Evolutionary conservation across 1,140 invertebrate species (phyloP), one percentile per base, ranked within the genome.

Genomic region (Drosophila busckii): DNA sequence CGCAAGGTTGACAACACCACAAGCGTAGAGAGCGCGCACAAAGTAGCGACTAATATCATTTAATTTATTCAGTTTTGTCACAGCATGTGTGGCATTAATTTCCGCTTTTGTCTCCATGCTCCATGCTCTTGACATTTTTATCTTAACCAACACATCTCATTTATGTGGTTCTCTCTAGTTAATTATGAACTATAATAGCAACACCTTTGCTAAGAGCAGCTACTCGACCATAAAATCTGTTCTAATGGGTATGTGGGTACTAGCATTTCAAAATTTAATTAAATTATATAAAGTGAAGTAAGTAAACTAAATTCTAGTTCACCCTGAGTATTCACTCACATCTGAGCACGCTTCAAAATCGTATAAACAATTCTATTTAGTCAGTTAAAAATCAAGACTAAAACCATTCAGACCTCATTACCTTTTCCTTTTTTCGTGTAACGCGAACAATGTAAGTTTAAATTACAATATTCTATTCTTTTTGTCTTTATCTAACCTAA

Each of bases 31-130:
- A 44, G n/a, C n/a, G n/a, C 32, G 29, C 46, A 45, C 67, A 67
- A 67, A 68, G 61, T 70, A 54, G 68, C 63, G 45, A 46, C 49
- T 60, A 68, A 75, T 68, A 71, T 63, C 37, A 71, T 75, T 75
- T 71, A 29, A 75, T 73, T 71, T 71, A 71, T 68, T 71, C 45
- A 59, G 42, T 29, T 46, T 23, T 25, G 10, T 13, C 44, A 65
- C 23, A 25, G 48, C 44, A 34, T 45, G 40, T 34, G 53, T 31
- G 37, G 15, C 60, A 67, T 70, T 70, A 54, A 63, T 67, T 75
- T 75, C 68, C 61, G 41, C 35, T 49, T 63, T 53, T 56, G 37
- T 40, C 56, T 58, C 58, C n/a, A n/a, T n/a, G n/a, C 19, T 26
- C 15, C 9, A 12, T 22, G 15, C 17, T 23, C 38, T 9, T 2